phyloP scores from a whole-genome alignment of 1,140 invertebrate genomes.

The Protaetia brevitarsis region DNA sequence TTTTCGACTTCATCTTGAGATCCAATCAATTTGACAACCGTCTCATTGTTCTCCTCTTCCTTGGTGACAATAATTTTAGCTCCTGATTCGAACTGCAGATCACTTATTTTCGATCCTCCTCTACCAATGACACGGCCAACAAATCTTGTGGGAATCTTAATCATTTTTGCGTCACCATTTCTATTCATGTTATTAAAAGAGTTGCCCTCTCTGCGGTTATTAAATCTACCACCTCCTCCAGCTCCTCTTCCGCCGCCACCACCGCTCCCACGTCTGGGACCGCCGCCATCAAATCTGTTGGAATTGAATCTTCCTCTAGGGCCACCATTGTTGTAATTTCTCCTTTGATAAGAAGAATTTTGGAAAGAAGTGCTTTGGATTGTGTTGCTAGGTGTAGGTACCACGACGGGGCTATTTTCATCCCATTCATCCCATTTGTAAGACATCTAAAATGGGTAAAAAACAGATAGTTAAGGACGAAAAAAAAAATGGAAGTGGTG shows the following conservation, averaged over 20 bases:
- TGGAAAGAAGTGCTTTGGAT: slow-evolving; percentile 1
- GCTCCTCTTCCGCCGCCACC: not conserved
- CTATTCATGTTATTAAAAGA: not conserved
- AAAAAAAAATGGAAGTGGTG: not conserved
- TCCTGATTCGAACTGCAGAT: slow-evolving; percentile 62
- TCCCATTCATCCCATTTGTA: slow-evolving; percentile 2
- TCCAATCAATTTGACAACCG: slow-evolving; percentile 55
- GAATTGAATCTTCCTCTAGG: not conserved
- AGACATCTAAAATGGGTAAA: not conserved
- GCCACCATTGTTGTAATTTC: not conserved
- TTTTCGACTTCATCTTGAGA: slow-evolving; percentile 56
- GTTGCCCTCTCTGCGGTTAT: not conserved
- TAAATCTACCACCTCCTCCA: not conserved
- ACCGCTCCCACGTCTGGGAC: too few species aligned
- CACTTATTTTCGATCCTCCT: slow-evolving; percentile 71
- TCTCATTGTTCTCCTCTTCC: slow-evolving; percentile 48
- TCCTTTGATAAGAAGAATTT: not conserved
- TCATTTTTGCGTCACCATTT: not conserved
- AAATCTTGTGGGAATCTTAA: not conserved
- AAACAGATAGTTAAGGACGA: too few species aligned
- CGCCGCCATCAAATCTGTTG: slow-evolving; percentile 5
- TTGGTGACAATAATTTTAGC: slow-evolving; percentile 53
- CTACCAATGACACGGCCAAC: slow-evolving; percentile 29
- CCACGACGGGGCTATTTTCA: not conserved
- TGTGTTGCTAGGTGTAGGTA: not conserved